Evolutionary conservation across 2,888 invertebrate genomes (phyloP), one percentile per base, ranked within the genome.

Genomic region (Dryococelus australis): DNA sequence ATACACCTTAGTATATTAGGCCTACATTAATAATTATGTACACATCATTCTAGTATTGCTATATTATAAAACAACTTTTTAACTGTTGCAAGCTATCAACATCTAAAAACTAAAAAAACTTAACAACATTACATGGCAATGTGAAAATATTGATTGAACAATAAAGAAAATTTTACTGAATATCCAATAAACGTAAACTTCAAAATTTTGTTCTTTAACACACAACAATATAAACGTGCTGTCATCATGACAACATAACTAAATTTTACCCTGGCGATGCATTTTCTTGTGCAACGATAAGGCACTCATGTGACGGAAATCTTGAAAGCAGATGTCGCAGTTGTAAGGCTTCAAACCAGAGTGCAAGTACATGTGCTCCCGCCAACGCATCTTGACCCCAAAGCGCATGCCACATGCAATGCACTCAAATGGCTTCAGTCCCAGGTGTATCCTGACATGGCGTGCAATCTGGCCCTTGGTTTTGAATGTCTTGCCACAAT

Each of bases 291-390:
- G 83, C 20, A 83, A 24, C 28, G 83, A 83, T 27, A 83, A 35
- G 43, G 83, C 83, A 35, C 83, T 83, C 28, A 28, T 43, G 35
- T 83, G 83, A 24, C 83, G 28, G 43, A 83, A 83, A n/a, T 83
- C 83, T 35, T 83, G 28, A 9, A 10, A 13, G 24, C 83, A 83
- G 43, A 35, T 35, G 24, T 83, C 83, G 28, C 83, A 83, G 83
- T 24, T 43, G 24, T 83, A 83, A n/a, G 83, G 83, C 83, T 83
- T 83, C 20, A 35, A 13, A 8, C 83, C 83, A 6, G 83, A 12
- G 35, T 83, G 83, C 28, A 43, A n/a, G 83, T 83, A 83, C 35
- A 43, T 83, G 83, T 83, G 83, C 83, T 83, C 83, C 24, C 83
- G 83, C 20, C 28, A 43, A 20, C 28, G 35, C 28, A 43, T 43